Evolutionary conservation across 2,888 invertebrate species (phyloP), one percentile per base, ranked within the genome.

Genomic region (Brachynemurus nebulosus): DNA sequence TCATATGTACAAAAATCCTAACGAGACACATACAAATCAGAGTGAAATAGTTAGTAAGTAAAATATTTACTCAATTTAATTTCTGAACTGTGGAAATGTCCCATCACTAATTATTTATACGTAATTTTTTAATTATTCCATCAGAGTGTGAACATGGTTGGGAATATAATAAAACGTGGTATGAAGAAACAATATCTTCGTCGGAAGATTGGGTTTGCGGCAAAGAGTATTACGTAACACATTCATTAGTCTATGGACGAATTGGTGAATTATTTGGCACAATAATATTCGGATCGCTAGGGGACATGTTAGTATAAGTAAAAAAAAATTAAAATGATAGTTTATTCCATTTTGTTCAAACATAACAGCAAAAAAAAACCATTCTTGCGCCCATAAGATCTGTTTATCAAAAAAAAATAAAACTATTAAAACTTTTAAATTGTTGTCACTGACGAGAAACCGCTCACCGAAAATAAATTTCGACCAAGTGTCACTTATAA

Each of bases 171-270:
- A 59, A 53, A 45, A 64, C 63, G 3, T 72, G 71, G 68, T 74
- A 69, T 54, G 59, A 58, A 25, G 54, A 55, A 47, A 73, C 74
- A 9, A 65, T 69, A 43, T 65, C 69, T 5, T 65, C 69, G 2
- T 60, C 69, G 47, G 65, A 69, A 57, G 53, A 72, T 55, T 74
- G 74, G 74, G 71, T 75, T n/a, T 75, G 74, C 53, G 66, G 67
- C 23, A 65, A 68, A 53, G 64, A 67, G 49, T 59, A 72, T 50
- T 65, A 67, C 51, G 67, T 69, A 45, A 68, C 73, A 45, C 72
- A 73, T 59, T 63, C 68, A 23, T 68, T 74, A 53, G 70, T 69
- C 30, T 61, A 67, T 51, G 61, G 64, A 46, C 67, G 69, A 51
- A 59, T 70, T 42, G 70, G 71, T 21, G 72, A 72, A 57, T 68